These are phyloP conservation scores for Drosophila saltans DNA, from an alignment of 1,140 invertebrate genomes.

Conservation along the genomic window DNA sequence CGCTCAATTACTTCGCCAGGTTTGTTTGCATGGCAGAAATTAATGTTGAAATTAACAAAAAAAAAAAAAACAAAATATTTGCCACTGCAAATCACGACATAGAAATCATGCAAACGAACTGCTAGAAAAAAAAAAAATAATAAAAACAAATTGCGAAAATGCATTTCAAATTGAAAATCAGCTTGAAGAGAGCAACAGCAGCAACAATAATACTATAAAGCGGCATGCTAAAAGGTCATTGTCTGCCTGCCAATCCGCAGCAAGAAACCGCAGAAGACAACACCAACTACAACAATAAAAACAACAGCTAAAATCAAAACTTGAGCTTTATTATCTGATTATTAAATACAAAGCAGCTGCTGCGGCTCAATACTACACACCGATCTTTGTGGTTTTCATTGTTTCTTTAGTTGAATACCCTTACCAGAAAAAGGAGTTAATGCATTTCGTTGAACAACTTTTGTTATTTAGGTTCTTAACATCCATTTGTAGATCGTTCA, in stretches of 20 bases:
- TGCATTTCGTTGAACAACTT: too few species aligned
- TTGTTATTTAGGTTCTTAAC: too few species aligned
- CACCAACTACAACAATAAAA: constrained; percentile 19
- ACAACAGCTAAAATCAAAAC: constrained; percentile 44
- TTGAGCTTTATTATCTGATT: constrained; percentile 63
- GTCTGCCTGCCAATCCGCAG: constrained; percentile 70
- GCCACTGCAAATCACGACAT: constrained; percentile 76
- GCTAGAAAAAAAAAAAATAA: constrained; percentile 8
- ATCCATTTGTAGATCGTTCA: too few species aligned
- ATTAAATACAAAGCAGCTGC: constrained; percentile 61
- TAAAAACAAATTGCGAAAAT: constrained; percentile 74
- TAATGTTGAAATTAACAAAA: constrained; percentile 65
- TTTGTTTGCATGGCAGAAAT: constrained; percentile 68
- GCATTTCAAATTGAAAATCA: constrained; percentile 72
- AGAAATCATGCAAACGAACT: constrained; percentile 70
- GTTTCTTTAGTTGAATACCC: constrained; percentile 1
- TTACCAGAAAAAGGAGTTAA: neutral
- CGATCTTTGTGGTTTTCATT: constrained; percentile 20
- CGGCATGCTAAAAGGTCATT: constrained; percentile 77
- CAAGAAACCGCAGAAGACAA: constrained; percentile 42
- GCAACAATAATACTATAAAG: constrained; percentile 16
- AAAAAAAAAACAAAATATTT: constrained; percentile 54
- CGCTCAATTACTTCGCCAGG: constrained; percentile 70
- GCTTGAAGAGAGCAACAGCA: constrained; percentile 33
- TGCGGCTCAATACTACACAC: neutral